These are phyloP conservation scores for Dicyrtoma fusca DNA, from an alignment of 2,888 invertebrate genomes.

Conservation along the genomic window DNA sequence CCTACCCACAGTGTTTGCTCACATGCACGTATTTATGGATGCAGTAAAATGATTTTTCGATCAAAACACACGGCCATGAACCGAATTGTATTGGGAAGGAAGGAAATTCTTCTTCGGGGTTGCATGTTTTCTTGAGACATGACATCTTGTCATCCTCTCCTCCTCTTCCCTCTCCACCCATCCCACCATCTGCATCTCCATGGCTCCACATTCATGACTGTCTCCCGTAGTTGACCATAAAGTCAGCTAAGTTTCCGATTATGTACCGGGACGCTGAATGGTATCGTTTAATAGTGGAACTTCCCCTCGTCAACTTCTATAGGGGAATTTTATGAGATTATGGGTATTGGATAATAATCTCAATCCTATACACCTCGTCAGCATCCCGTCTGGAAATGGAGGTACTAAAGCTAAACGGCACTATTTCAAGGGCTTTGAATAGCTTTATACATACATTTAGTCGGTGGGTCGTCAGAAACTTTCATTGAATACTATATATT, in stretches of 20 bases:
- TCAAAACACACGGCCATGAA: conserved; percentile 14
- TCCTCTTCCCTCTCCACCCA: too few species aligned
- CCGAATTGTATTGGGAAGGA: not conserved
- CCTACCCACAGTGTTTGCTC: not conserved
- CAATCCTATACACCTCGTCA: not conserved
- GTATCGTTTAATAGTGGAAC: conserved; percentile 16
- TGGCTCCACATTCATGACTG: not conserved
- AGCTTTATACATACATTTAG: not conserved
- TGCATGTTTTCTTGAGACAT: not conserved
- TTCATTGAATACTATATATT: not conserved
- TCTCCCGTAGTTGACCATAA: conserved; percentile 7
- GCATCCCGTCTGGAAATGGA: not conserved
- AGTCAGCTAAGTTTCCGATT: conserved; percentile 21
- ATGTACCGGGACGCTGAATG: not conserved
- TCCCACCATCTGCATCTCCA: too few species aligned
- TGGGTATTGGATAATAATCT: conserved; percentile 9
- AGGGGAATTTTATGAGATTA: conserved; percentile 7
- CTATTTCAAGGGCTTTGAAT: not conserved
- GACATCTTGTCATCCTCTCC: not conserved
- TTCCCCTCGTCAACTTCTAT: not conserved
- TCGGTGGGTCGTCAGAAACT: not conserved
- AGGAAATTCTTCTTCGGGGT: conserved; percentile 5
- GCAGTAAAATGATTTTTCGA: conserved; percentile 1
- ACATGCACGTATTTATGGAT: not conserved
- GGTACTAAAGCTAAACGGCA: not conserved